Conservation (phyloP, 2,797 vertebrate genomes). For the Sebastes hubbsi region DNA sequence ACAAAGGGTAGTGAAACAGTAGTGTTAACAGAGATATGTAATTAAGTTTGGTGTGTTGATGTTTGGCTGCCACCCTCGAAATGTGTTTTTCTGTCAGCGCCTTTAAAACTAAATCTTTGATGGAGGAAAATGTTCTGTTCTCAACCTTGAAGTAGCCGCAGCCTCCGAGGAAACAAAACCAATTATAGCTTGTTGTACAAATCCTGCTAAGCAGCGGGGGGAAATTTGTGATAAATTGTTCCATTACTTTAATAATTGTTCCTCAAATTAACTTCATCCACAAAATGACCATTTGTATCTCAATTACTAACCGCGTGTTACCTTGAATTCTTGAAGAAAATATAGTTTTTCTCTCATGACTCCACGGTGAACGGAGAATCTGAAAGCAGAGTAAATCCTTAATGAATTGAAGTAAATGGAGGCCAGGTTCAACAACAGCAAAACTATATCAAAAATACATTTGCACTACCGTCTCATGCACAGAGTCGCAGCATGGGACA, state of each 20-base stretch:
- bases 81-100: neutral
- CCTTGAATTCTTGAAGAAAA: neutral
- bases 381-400: neutral
- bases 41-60: neutral
- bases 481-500: no score
- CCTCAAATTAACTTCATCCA: neutral
- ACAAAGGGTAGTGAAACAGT: neutral
- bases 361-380: neutral
- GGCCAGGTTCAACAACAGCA: neutral
- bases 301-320: rapidly evolving
- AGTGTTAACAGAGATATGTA: neutral
- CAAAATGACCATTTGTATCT: neutral
- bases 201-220: neutral
- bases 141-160: neutral
- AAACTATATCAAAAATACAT: neutral
- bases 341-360: neutral
- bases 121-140: neutral
- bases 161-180: neutral
- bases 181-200: neutral
- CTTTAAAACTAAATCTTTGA: neutral
- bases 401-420: neutral
- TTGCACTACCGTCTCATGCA: neutral
- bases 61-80: neutral
- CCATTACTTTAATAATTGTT: neutral
- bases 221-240: neutral